Conservation (phyloP, 2,113 vertebrate genomes). For the Tupaia tana region DNA sequence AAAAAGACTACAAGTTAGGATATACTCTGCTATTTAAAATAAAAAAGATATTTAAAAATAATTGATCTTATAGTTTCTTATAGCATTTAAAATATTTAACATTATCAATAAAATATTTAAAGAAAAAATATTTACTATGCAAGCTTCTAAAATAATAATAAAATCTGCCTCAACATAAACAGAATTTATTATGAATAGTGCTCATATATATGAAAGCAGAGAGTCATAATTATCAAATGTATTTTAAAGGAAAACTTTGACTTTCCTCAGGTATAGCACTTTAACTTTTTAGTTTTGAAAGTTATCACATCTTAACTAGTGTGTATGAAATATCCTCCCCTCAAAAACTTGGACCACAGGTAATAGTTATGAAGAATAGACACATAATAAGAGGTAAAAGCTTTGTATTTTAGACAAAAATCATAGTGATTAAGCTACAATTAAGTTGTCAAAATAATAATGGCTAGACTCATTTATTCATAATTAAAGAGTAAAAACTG, state of each 20-base stretch:
- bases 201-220: neutral
- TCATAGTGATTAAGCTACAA: neutral
- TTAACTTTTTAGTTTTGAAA: neutral
- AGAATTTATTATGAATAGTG: neutral
- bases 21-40: neutral
- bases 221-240: neutral
- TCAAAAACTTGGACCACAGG: neutral
- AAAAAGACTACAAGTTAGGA: neutral
- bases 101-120: constrained; percentile 5
- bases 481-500: neutral
- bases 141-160: neutral
- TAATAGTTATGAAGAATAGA: neutral
- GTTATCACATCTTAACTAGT: neutral
- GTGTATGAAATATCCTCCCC: neutral
- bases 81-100: neutral
- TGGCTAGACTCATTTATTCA: neutral
- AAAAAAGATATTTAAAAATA: neutral
- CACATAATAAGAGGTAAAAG: neutral
- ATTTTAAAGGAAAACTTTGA: neutral
- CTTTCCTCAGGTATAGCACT: neutral
- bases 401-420: neutral
- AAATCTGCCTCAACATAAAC: neutral
- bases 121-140: neutral
- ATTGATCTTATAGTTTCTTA: neutral
- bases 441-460: neutral